These are phyloP conservation scores for Hesperophylax magnus DNA, from an alignment of 1,140 invertebrate genomes.

Conservation along the genomic window DNA sequence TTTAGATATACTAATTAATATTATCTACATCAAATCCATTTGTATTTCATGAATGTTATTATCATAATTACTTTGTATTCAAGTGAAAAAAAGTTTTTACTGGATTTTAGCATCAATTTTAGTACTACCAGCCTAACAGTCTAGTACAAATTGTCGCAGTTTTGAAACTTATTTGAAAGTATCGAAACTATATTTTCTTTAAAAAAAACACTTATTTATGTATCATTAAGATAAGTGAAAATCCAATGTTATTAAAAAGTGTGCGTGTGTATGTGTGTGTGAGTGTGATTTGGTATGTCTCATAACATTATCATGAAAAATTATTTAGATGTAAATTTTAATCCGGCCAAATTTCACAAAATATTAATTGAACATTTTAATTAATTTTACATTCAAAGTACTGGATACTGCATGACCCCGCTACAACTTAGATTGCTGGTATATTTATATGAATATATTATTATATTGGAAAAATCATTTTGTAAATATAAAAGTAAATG, in stretches of 20 bases:
- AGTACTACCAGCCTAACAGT: neutral
- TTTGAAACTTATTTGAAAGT: constrained; percentile 1
- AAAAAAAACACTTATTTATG: neutral
- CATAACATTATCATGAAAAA: constrained; percentile 39
- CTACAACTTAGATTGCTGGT: constrained; percentile 60
- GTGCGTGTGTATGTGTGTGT: constrained; percentile 16
- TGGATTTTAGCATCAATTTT: constrained; percentile 6
- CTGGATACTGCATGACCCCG: constrained; percentile 46
- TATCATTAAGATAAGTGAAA: neutral
- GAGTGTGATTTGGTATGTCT: constrained; percentile 35
- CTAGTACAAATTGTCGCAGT: constrained; percentile 13
- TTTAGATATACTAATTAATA: constrained; percentile 19
- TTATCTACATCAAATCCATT: constrained; percentile 5
- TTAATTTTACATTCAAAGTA: constrained; percentile 46
- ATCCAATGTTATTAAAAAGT: constrained; percentile 18
- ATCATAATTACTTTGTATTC: constrained; percentile 9
- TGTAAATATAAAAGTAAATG: constrained; percentile 53
- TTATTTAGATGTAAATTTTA: constrained; percentile 51
- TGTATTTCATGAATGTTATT: constrained; percentile 12
- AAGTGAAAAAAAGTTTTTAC: constrained; percentile 11
- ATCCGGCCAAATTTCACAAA: constrained; percentile 52
- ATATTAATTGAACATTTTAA: constrained; percentile 43
- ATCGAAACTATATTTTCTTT: constrained; percentile 15
- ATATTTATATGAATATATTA: constrained; percentile 61
- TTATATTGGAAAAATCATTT: constrained; percentile 51